phyloP scores from a whole-genome alignment of 2,113 vertebrate genomes.

The Lathamus discolor region DNA sequence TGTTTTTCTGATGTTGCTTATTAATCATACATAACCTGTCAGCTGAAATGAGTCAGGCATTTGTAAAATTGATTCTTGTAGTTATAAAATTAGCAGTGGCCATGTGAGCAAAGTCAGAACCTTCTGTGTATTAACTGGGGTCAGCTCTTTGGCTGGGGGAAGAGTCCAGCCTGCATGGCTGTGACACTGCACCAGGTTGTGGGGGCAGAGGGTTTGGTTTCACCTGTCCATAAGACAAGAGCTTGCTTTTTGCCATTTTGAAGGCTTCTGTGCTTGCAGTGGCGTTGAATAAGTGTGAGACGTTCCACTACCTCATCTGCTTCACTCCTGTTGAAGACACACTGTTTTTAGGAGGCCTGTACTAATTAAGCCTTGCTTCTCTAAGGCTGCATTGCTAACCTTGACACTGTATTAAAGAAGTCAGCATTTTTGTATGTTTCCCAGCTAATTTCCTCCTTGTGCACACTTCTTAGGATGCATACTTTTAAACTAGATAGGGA shows the following conservation, averaged over 20 bases:
- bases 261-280: not conserved
- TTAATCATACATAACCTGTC: not conserved
- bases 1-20: not conserved
- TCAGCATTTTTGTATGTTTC: not conserved
- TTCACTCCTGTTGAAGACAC: not conserved
- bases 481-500: not conserved
- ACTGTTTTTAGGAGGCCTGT: not conserved
- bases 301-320: not conserved
- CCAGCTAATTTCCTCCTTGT: not conserved
- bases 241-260: not conserved
- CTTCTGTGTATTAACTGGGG: not conserved
- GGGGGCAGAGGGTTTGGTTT: not conserved
- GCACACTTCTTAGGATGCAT: not conserved
- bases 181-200: rapidly evolving
- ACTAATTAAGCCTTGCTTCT: not conserved
- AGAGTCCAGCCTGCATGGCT: not conserved
- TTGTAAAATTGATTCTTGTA: not conserved
- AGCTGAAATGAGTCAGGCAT: not conserved
- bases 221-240: not conserved
- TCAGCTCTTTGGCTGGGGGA: not conserved
- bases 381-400: not conserved
- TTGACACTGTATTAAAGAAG: not conserved
- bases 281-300: not conserved
- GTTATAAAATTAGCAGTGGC: not conserved
- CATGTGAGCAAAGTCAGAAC: not conserved